Percentiles rank a stretch among this genome's conserved stretches.
Conservation (phyloP, 2,888 invertebrate genomes). For the Acronicta leporina region DNA sequence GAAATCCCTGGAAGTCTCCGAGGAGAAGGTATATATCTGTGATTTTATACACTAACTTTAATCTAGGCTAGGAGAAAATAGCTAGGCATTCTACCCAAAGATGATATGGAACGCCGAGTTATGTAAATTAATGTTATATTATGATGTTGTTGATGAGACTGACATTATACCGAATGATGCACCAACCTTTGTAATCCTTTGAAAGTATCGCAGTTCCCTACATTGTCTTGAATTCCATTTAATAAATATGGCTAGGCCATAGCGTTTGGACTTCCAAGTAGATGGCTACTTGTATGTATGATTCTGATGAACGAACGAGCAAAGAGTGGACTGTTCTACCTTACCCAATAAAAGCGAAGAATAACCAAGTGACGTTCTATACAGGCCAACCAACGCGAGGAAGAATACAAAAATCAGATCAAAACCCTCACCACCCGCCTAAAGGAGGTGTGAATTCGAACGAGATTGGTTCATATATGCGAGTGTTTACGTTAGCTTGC, state of each 20-base stretch:
- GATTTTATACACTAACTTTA: slow-evolving; percentile 28
- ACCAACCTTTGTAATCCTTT: slow-evolving; percentile 73
- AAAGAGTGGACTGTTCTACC: slow-evolving; percentile 20
- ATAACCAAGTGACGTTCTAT: slow-evolving; percentile 73
- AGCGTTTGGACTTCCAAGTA: slow-evolving; percentile 38
- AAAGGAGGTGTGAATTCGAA: slow-evolving; percentile 96
- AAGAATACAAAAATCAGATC: slow-evolving; percentile 99
- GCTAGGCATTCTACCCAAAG: slow-evolving; percentile 19
- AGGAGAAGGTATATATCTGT: slow-evolving; percentile 96
- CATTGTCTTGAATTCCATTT: slow-evolving; percentile 41
- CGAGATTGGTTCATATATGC: slow-evolving; percentile 72
- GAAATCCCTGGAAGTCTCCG: slow-evolving; percentile 99
- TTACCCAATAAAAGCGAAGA: slow-evolving; percentile 32
- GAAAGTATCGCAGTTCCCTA: slow-evolving; percentile 29
- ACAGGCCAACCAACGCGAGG: slow-evolving; percentile 99
- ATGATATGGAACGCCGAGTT: slow-evolving; percentile 24
- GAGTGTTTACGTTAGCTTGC: slow-evolving; percentile 82
- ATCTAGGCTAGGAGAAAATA: slow-evolving; percentile 18
- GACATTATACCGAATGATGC: slow-evolving; percentile 70
- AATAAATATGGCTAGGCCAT: slow-evolving; percentile 45
- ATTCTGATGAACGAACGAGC: slow-evolving; percentile 40
- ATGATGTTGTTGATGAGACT: slow-evolving; percentile 7
- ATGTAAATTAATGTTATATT: background rate
- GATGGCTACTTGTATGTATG: slow-evolving; percentile 50
- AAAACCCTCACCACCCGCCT: slow-evolving; percentile 99